Evolutionary conservation across 2,797 vertebrate species (phyloP).

Genomic region (Arctocebus calabarensis): DNA sequence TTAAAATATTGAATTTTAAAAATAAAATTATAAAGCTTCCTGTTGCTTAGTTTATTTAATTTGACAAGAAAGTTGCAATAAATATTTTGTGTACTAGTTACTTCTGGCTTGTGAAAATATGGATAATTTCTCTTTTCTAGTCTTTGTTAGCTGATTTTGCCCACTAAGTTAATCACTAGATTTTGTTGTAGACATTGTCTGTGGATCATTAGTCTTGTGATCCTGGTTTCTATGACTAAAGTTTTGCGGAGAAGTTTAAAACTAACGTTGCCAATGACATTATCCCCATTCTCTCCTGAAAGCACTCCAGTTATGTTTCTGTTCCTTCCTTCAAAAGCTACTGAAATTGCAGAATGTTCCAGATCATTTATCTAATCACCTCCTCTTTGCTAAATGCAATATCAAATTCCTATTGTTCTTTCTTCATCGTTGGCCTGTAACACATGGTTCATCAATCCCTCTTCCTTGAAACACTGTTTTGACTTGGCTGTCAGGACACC

Average conservation of each 20-base stretch:
- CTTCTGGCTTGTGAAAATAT: background rate
- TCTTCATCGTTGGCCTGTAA: background rate
- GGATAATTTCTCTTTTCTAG: background rate
- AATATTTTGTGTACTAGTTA: background rate
- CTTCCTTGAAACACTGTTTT: background rate
- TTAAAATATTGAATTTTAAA: slow-evolving; percentile 19
- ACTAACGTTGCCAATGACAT: background rate
- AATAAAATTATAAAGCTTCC: background rate
- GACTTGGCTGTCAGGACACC: background rate
- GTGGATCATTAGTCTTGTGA: background rate
- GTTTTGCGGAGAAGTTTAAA: background rate
- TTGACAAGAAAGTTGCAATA: background rate
- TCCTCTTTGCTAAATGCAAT: background rate
- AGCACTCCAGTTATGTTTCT: background rate
- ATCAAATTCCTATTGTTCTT: background rate
- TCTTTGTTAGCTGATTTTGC: background rate
- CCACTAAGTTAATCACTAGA: background rate
- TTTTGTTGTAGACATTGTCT: background rate
- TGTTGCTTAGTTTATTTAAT: background rate
- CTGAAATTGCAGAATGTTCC: background rate
- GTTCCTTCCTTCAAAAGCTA: background rate
- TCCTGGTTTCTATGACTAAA: background rate
- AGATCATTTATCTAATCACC: background rate
- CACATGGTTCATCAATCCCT: background rate
- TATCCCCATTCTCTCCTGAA: background rate